Percentiles rank a stretch among this genome's conserved stretches.
These are phyloP conservation scores for Choloepus hoffmanni DNA, from an alignment of 2,113 vertebrate species.

Conservation along the genomic window DNA sequence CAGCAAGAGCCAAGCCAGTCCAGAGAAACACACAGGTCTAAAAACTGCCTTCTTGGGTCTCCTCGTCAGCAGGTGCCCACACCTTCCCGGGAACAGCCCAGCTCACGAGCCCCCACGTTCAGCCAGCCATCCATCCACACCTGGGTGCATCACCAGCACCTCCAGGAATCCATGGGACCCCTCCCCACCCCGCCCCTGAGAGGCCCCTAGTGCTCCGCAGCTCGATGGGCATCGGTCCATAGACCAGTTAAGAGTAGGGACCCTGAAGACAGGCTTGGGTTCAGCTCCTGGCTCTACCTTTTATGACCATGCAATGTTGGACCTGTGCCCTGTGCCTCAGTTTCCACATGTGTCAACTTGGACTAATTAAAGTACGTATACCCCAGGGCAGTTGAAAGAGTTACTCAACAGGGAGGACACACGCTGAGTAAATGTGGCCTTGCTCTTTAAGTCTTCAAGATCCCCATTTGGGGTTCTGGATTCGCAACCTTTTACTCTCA, in stretches of 20 bases:
- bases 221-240: fast-evolving
- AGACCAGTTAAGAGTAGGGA: neutral
- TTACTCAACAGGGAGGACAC: neutral
- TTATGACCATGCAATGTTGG: no score
- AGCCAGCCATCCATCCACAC: neutral
- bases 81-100: neutral
- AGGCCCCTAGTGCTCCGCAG: neutral
- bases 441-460: fast-evolving
- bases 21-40: fast-evolving
- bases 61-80: neutral
- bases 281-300: neutral
- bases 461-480: neutral
- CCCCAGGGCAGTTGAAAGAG: no score
- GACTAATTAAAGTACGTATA: fast-evolving
- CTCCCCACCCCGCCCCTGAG: fast-evolving
- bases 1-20: neutral
- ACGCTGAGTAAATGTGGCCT: fast-evolving
- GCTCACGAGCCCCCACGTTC: neutral
- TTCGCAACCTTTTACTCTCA: fast-evolving
- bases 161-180: fast-evolving
- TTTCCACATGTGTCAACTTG: neutral
- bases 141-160: neutral
- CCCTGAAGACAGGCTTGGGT: neutral
- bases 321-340: neutral
- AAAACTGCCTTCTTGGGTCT: fast-evolving